Evolutionary conservation across 2,888 invertebrate species (phyloP).

Genomic region (Andrena camellia): DNA sequence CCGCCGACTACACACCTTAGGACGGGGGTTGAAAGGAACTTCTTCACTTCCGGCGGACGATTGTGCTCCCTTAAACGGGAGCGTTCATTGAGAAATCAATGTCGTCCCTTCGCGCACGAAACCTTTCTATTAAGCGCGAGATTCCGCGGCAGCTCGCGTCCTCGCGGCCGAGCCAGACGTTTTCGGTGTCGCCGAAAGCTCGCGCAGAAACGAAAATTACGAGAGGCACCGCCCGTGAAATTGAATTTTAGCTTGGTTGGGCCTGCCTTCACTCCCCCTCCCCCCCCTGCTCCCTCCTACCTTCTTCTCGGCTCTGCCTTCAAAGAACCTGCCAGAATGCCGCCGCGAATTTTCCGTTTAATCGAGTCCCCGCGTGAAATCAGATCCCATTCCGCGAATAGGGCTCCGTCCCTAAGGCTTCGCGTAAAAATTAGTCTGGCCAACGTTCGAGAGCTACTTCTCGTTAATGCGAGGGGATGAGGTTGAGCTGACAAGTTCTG

Average conservation of each 20-base stretch:
- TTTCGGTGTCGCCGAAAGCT: background rate
- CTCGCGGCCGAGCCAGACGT: background rate
- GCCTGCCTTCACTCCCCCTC: constrained; percentile 4
- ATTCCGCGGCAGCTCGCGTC: background rate
- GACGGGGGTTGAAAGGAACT: background rate
- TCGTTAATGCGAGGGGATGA: too few relatives aligned
- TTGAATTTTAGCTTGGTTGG: constrained; percentile 74
- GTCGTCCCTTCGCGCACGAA: background rate
- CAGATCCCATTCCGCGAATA: background rate
- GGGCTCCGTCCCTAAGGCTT: too few relatives aligned
- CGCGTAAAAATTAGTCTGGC: too few relatives aligned
- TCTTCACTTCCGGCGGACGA: background rate
- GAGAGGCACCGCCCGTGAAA: constrained; percentile 75
- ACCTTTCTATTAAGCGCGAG: background rate
- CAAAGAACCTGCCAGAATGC: background rate
- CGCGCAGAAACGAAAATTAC: constrained; percentile 57
- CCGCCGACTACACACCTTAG: background rate
- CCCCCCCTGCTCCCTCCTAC: background rate
- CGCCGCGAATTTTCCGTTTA: background rate
- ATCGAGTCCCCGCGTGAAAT: background rate
- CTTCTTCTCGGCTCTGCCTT: background rate
- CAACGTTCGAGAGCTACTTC: too few relatives aligned
- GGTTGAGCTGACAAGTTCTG: too few relatives aligned
- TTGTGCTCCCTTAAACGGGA: background rate
- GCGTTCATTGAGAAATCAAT: constrained; percentile 1